Percentiles rank a stretch among this genome's conserved stretches.
Conservation (phyloP, 2,888 invertebrate genomes). For the Pseudeuparius sepicola region DNA sequence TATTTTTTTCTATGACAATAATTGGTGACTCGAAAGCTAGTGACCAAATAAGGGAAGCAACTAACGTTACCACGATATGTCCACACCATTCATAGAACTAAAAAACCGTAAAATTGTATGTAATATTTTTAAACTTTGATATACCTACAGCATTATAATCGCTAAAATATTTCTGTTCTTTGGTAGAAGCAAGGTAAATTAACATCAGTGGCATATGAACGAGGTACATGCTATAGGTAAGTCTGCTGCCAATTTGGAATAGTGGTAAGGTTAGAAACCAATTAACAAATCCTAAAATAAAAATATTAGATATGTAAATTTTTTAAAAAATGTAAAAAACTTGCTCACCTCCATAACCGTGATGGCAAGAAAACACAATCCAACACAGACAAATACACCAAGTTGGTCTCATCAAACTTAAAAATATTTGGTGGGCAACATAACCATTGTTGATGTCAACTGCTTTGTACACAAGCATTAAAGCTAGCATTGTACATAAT, state of each 20-base stretch:
- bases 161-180: conserved; percentile 25
- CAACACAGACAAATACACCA: conserved; percentile 1
- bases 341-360: conserved; percentile 2
- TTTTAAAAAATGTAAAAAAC: not conserved
- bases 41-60: too few relatives aligned
- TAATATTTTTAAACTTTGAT: too few relatives aligned
- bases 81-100: too few relatives aligned
- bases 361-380: not conserved
- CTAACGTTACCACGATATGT: too few relatives aligned
- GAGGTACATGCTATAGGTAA: conserved; percentile 48
- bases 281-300: conserved; percentile 40
- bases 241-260: conserved; percentile 44
- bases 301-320: conserved; percentile 1
- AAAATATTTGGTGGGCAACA: not conserved
- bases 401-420: not conserved
- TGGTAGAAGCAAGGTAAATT: conserved; percentile 18
- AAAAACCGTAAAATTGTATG: too few relatives aligned
- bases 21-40: too few relatives aligned
- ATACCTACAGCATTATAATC: conserved; percentile 28
- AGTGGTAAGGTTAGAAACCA: conserved; percentile 42
- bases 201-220: conserved; percentile 36
- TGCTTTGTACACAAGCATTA: not conserved
- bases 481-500: not conserved
- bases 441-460: conserved; percentile 1
- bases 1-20: too few relatives aligned